Base-by-base conservation (phyloP, 1,140 invertebrate genomes). In the Pseudomyrmex gracilis region DNA sequence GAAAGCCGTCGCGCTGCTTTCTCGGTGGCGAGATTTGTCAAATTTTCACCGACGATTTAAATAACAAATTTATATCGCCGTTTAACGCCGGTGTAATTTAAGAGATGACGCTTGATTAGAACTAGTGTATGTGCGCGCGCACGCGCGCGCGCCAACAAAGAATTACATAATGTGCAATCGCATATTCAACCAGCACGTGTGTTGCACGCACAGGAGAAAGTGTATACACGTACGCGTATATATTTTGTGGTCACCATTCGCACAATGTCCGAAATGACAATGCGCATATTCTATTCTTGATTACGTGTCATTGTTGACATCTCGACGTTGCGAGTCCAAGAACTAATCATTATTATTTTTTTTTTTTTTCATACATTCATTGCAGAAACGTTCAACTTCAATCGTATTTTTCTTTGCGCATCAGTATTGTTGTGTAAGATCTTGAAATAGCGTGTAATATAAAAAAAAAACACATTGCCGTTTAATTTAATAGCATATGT, bases 61-160 rank as follows among this genome's bases (percentile, higher is more conserved):
- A 58, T 20, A 73, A 57, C 57, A 34, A 20, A 12, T n/a, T 49
- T 13, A 17, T 3, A 51, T 60, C 10, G 13, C 17, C 17, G 53
- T 73, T 60, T 61, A 13, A 71, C 17, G 13, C 51, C 82, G 83
- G 57, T 57, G 73, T 45, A 73, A 45, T 87, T 87, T 77, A 74
- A 55, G 34, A 34, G 34, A 34, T 34, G 34, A 34, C 24, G 24
- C 24, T 24, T 24, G 24, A 24, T 24, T 34, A 7, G 34, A 34
- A 34, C 7, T 4, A 5, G 34, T 34, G 34, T 34, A 34, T 7
- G 34, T 34, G 34, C 34, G 34, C 34, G 34, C 34, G 34, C 34
- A 5, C 34, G 34, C 24, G 24, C 43, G 2, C 89, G 78, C 86
- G 71, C 87, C 86, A 92, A 92, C 92, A 92, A 92, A 92, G 84